Evolutionary conservation across 2,888 invertebrate genomes (phyloP), one percentile per base, ranked within the genome.

Genomic region (Trissolcus brochymenae): DNA sequence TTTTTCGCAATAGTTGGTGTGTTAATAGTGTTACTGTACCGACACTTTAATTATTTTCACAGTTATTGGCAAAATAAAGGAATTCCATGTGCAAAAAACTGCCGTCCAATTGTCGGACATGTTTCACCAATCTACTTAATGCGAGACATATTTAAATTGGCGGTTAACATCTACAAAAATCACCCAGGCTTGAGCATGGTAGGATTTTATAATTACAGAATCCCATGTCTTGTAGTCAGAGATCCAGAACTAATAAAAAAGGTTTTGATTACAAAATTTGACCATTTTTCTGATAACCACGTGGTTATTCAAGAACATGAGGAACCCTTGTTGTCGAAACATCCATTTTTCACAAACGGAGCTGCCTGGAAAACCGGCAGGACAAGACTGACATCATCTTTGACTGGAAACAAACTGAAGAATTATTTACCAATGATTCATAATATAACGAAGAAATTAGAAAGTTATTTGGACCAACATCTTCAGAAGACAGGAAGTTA

Each of bases 71-170:
- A 68, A 59, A 61, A 57, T 13, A 66, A 65, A 55, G 64, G 66
- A 46, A 43, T 79, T 2, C 74, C 74, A 17, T 61, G 14, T 49
- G 61, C 56, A 21, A 59, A 25, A n/a, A 21, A 59, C 19, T 1
- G 13, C 0, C 1, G 82, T 0, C 83, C 83, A 1, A 25, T 81
- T 0, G 1, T 84, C 0, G 86, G 85, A 1, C 79, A 86, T 25
- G 50, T 56, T 1, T 61, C 82, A 0, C 1, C 80, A 0, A 0
- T 83, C 0, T 16, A 4, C 57, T 0, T 60, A 29, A n/a, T 46
- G 1, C 17, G 35, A 7, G 77, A 64, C 7, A 43, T 83, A 4
- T 2, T 6, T 2, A 9, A 29, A 1, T 6, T 29, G 29, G 29
- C 6, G 1, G 9, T 29, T 9, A 65, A 76, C 1, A 11, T 81